Percentiles rank a stretch among this genome's conserved stretches.
phyloP scores from a whole-genome alignment of 2,113 vertebrate species.

The Aythya baeri region DNA sequence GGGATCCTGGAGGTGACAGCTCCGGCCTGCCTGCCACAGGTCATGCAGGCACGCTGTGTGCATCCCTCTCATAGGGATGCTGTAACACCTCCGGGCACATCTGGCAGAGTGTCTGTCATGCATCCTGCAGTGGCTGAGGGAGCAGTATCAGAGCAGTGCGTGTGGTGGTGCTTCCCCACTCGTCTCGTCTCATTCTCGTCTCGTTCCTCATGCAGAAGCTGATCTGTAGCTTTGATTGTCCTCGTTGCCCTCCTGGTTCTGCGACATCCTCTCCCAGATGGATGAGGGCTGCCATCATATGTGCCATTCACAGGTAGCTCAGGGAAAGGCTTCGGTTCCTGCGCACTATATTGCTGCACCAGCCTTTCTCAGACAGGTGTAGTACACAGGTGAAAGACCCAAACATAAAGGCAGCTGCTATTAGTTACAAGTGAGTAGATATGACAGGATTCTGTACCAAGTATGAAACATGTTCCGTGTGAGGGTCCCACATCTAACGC shows the following conservation, averaged over 20 bases:
- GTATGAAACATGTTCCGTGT: background rate
- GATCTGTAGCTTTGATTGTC: background rate
- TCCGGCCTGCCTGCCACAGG: fast-evolving
- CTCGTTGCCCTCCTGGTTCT: background rate
- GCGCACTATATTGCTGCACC: background rate
- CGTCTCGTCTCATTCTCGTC: no score
- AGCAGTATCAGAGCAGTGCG: background rate
- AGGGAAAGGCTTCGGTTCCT: background rate
- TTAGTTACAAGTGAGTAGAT: background rate
- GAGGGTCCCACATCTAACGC: background rate
- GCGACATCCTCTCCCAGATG: background rate
- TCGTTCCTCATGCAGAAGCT: background rate
- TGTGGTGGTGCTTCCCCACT: background rate
- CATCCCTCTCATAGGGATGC: background rate
- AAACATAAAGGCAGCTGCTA: background rate
- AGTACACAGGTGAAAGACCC: background rate
- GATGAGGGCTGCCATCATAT: fast-evolving
- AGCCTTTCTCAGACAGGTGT: background rate
- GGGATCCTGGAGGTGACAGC: background rate
- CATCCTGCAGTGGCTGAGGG: background rate
- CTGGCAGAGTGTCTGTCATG: background rate
- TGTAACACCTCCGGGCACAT: background rate
- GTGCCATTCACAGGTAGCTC: background rate
- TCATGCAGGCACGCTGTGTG: background rate
- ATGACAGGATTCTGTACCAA: background rate